phyloP scores from a whole-genome alignment of 2,888 invertebrate species.

The Ypsolopha scabrella region DNA sequence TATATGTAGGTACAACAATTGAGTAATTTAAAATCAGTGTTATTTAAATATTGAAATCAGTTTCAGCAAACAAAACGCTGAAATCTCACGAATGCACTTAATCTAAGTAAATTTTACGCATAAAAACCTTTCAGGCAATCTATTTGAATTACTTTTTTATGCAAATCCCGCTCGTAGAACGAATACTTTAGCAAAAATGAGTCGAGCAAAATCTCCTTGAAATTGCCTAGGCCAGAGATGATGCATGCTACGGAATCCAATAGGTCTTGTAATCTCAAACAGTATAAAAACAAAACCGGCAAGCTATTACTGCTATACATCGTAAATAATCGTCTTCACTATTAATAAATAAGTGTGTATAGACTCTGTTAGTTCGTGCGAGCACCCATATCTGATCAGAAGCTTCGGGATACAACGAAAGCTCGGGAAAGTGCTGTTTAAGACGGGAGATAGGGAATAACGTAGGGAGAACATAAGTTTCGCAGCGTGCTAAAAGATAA shows the following conservation, averaged over 20 bases:
- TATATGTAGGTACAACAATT: too few relatives aligned
- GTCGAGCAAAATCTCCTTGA: conserved; percentile 27
- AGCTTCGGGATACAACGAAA: conserved; percentile 40
- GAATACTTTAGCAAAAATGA: conserved; percentile 45
- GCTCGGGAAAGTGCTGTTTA: conserved; percentile 56
- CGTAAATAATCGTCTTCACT: conserved; percentile 62
- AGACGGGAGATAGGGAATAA: conserved; percentile 51
- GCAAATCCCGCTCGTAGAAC: conserved; percentile 52
- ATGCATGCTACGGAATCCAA: conserved; percentile 43
- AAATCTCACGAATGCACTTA: conserved; percentile 16
- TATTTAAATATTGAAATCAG: too few relatives aligned
- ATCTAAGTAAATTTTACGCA: conserved; percentile 44
- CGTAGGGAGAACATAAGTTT: conserved; percentile 52
- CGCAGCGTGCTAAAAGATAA: conserved; percentile 61
- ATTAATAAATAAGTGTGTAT: conserved; percentile 65
- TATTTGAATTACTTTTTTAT: conserved; percentile 63
- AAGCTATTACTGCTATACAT: conserved; percentile 55
- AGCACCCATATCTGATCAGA: conserved; percentile 52
- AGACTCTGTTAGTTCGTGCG: conserved; percentile 33
- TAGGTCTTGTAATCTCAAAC: conserved; percentile 17
- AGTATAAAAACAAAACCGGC: conserved; percentile 50
- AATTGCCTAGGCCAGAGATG: conserved; percentile 31
- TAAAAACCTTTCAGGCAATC: conserved; percentile 60
- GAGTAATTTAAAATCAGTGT: too few relatives aligned
- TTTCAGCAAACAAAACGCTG: not conserved